Evolutionary conservation across 2,888 invertebrate genomes (phyloP), one percentile per base, ranked within the genome.

Genomic region (Galerucella nymphaeae): DNA sequence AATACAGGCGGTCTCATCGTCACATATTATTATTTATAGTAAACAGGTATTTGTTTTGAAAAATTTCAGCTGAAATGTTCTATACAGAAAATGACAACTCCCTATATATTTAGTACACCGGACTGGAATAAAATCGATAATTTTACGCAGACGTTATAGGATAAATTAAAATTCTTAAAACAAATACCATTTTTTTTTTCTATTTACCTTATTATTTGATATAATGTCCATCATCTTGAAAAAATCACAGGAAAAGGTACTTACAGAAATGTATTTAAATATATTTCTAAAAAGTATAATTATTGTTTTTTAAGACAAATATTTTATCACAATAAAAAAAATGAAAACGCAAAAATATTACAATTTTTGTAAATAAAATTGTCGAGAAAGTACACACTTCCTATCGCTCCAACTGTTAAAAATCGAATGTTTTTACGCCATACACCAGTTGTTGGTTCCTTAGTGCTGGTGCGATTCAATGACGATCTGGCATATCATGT

Each of bases 151-250:
- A 45, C 81, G 30, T 30, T 30, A 8, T 5, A 30, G 3, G 30
- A 45, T 55, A 23, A 30, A 66, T 57, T 38, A 66, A 73, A 73
- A 59, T 64, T 71, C 41, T 64, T 38, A 45, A 64, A 73, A 70
- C 50, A 63, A 71, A 74, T 57, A 65, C 18, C 18, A n/a, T 50
- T 61, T 30, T 50, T 66, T n/a, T 64, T 38, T 38, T 9, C 53
- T 48, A 41, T 74, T 70, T 76, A 77, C 77, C 76, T 77, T 77
- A 70, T 74, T 77, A 23, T 77, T 76, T 65, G 71, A 66, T 55
- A 72, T 55, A 69, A 70, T 73, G 66, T 77, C 76, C 74, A 79
- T 69, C 74, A 74, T 78, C 53, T 57, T 72, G 16, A 59, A 55
- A 45, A 41, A 63, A 59, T 67, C 58, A 67, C 53, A 55, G 30